Evolutionary conservation across 2,888 invertebrate species (phyloP).

Genomic region (Myathropa florea): DNA sequence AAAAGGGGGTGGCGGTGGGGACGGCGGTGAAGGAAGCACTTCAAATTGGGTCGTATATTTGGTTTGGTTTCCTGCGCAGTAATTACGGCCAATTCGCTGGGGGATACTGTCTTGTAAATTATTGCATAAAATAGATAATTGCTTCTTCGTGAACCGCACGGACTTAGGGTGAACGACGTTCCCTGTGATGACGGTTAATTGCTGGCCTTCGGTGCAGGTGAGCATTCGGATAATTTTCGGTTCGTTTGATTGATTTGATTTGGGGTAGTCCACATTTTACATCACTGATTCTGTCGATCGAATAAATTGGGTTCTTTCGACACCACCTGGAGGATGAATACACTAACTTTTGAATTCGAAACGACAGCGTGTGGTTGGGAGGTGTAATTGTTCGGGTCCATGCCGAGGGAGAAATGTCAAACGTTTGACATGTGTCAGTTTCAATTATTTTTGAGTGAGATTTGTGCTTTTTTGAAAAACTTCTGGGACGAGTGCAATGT

Average conservation of each 20-base stretch:
- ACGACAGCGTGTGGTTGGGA: not conserved
- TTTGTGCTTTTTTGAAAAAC: not conserved
- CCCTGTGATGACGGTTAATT: not conserved
- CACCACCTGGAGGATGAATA: not conserved
- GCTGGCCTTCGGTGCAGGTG: not conserved
- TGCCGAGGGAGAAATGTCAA: not conserved
- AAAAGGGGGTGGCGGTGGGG: not conserved
- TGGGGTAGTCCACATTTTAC: not conserved
- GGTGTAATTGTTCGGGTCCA: not conserved
- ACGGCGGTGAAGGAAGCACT: not conserved
- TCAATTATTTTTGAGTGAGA: slow-evolving; percentile 19
- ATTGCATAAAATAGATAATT: slow-evolving; percentile 44
- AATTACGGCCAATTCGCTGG: slow-evolving; percentile 38
- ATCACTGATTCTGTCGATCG: not conserved
- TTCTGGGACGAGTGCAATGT: not conserved
- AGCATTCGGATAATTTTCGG: not conserved
- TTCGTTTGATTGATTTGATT: slow-evolving; percentile 1
- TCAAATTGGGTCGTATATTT: slow-evolving; percentile 60
- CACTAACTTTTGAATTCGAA: too few species aligned
- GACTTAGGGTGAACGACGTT: too few species aligned
- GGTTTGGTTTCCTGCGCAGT: slow-evolving; percentile 34
- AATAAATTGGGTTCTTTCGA: not conserved
- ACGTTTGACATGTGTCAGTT: slow-evolving; percentile 11
- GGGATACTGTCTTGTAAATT: slow-evolving; percentile 7
- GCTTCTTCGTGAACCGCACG: not conserved